Base-by-base conservation (phyloP, 1,140 invertebrate genomes). In the Ctenoplectra terminalis region DNA sequence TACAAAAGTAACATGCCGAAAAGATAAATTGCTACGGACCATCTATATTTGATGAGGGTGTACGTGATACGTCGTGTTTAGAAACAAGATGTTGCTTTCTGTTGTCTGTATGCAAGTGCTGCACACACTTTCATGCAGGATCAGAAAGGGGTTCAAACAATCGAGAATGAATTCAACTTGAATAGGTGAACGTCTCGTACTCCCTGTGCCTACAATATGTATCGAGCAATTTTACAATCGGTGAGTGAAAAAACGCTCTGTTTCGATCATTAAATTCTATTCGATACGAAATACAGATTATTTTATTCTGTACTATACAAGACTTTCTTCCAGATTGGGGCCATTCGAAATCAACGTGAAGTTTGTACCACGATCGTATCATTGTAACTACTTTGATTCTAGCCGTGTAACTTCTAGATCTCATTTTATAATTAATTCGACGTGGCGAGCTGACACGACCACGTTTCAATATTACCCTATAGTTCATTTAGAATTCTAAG, bases 281-380 rank as follows among this genome's bases (percentile, higher is more conserved):
- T 7, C 29, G 31, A n/a, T 11, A 15, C 23, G 23, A 7, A n/a
- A 70, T 2, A 5, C 7, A 23, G 29, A 29, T 6, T 3, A 37
- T 63, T 63, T 4, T 13, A n/a, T 23, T 20, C 29, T 31, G 20
- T 34, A 23, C 1, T 34, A 3, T 26, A 50, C 2, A 31, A 23
- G 11, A 60, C 9, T 77, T 60, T 81, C 34, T 92, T 92, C 29
- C 86, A 93, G 92, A 92, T 93, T 91, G 92, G 92, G 92, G 92
- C 92, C 92, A 93, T 91, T 92, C 84, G 82, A 90, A 91, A 87
- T 91, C 89, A 92, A 91, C 90, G 90, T 90, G 87, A 90, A 88
- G 81, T 92, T 91, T 92, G 87, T 92, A 90, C 82, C 81, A 90
- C 87, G 83, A 89, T 80, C 81, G 76, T 85, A 88, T 83, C 61